A percentile compares a stretch with the other conserved stretches of the same genome.
Conservation (phyloP, 2,888 invertebrate genomes). For the Zygaena filipendulae region DNA sequence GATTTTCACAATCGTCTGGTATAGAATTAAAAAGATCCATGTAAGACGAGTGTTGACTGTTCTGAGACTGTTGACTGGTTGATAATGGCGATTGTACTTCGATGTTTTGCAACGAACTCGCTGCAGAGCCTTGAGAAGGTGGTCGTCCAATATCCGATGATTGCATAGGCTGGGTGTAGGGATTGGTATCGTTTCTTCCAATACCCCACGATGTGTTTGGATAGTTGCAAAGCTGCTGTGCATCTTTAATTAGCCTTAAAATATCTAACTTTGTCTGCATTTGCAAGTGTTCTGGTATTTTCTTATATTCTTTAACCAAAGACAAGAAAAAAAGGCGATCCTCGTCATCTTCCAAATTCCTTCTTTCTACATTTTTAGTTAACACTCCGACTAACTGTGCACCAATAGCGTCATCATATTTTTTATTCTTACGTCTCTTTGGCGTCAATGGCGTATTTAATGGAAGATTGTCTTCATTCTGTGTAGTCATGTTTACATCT, state of each 20-base stretch:
- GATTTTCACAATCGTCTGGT: too few relatives aligned
- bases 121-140: constrained; percentile 2
- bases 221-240: constrained; percentile 9
- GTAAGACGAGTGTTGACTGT: too few relatives aligned
- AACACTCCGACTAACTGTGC: constrained; percentile 10
- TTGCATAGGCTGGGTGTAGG: constrained; percentile 5
- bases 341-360: constrained; percentile 13
- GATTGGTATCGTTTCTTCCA: constrained; percentile 12
- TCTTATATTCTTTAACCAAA: constrained; percentile 18
- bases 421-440: constrained; percentile 12
- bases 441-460: constrained; percentile 7
- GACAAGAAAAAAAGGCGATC: constrained; percentile 19
- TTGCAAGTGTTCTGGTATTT: constrained; percentile 16
- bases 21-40: too few relatives aligned
- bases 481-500: constrained; percentile 8
- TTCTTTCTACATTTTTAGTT: constrained; percentile 13
- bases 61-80: too few relatives aligned
- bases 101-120: constrained; percentile 3
- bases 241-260: constrained; percentile 15
- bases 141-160: constrained; percentile 5
- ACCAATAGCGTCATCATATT: constrained; percentile 5
- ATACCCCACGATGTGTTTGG: constrained; percentile 2
- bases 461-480: constrained; percentile 9
- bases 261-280: constrained; percentile 16
- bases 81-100: constrained; percentile 3